Conservation (phyloP, 2,113 vertebrate genomes). For the Zapornia atra region DNA sequence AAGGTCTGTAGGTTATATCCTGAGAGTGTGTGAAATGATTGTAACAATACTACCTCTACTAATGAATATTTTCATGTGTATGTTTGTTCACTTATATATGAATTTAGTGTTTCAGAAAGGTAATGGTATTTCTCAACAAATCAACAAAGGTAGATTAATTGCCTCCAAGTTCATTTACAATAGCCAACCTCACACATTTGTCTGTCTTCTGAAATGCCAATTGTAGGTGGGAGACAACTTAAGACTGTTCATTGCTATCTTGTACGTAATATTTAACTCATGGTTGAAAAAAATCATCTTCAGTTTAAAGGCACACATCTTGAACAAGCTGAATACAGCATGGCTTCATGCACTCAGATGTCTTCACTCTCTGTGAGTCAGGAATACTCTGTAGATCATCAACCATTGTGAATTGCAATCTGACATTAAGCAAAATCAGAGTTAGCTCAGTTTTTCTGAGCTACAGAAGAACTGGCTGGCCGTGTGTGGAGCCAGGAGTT, state of each 20-base stretch:
- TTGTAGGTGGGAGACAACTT: background rate
- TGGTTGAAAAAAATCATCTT: background rate
- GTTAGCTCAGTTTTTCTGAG: background rate
- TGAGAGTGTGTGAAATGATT: background rate
- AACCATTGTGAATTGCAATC: background rate
- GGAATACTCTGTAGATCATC: background rate
- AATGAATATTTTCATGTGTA: background rate
- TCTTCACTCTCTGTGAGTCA: background rate
- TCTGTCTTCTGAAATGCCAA: background rate
- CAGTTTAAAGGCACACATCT: background rate
- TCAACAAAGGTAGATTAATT: background rate
- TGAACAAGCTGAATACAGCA: accelerated
- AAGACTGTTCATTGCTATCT: background rate
- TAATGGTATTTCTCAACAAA: background rate
- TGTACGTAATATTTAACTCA: background rate
- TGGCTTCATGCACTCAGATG: background rate
- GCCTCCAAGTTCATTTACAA: background rate
- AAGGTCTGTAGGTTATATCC: background rate
- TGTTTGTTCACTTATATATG: background rate
- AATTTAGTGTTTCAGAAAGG: background rate
- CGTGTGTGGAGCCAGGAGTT: no score
- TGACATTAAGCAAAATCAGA: background rate
- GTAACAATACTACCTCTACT: background rate
- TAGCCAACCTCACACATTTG: background rate
- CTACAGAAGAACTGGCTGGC: no score